Evolutionary conservation across 2,113 vertebrate genomes (phyloP).

Genomic region (Apteryx owenii): DNA sequence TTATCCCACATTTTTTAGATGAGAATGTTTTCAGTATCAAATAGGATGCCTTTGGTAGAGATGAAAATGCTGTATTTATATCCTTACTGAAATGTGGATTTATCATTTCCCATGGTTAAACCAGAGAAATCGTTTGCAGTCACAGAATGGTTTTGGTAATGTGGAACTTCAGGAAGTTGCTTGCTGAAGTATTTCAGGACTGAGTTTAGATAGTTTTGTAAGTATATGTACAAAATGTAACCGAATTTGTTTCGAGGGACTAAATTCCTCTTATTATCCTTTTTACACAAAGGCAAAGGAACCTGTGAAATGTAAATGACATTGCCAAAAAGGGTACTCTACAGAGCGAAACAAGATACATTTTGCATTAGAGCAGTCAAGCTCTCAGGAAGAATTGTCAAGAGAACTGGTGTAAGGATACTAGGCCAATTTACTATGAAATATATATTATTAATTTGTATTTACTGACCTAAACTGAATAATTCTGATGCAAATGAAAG

Average conservation of each 20-base stretch:
- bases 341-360: background rate
- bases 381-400: background rate
- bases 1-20: background rate
- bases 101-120: background rate
- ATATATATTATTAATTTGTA: background rate
- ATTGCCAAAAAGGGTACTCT: background rate
- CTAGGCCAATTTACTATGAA: background rate
- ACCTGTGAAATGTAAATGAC: background rate
- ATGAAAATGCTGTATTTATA: background rate
- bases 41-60: background rate
- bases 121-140: background rate
- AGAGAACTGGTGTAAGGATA: background rate
- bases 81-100: background rate
- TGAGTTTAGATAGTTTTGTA: background rate
- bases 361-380: background rate
- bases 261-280: background rate
- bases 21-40: background rate
- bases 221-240: background rate
- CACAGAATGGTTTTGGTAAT: background rate
- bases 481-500: background rate
- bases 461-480: background rate
- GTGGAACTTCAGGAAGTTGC: background rate
- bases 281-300: background rate
- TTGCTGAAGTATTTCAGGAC: background rate
- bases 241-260: background rate